Evolutionary conservation across 2,888 invertebrate species (phyloP).

Genomic region (Epinotia bilunana): DNA sequence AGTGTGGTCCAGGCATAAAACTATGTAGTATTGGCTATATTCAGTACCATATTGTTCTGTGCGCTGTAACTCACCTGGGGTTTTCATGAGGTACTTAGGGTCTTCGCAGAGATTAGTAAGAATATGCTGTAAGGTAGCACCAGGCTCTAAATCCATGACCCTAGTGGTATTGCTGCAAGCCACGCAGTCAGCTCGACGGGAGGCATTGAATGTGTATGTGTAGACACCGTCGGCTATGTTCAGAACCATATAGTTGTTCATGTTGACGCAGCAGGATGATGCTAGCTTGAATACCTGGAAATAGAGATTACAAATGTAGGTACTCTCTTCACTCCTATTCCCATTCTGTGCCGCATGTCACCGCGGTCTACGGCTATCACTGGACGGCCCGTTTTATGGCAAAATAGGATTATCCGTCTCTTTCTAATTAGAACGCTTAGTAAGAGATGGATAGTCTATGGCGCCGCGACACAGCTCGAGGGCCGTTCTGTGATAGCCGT

Average conservation of each 20-base stretch:
- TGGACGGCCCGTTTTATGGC: too few relatives aligned
- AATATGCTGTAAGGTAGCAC: slow-evolving; percentile 90
- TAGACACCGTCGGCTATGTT: slow-evolving; percentile 98
- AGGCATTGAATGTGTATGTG: slow-evolving; percentile 97
- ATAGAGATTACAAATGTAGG: neutral
- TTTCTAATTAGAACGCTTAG: too few relatives aligned
- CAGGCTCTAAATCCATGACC: slow-evolving; percentile 83
- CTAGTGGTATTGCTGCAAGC: slow-evolving; percentile 92
- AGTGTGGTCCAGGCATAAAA: too few relatives aligned
- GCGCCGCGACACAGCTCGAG: too few relatives aligned
- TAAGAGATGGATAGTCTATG: too few relatives aligned
- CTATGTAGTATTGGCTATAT: too few relatives aligned
- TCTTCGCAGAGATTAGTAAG: slow-evolving; percentile 92
- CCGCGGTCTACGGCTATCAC: too few relatives aligned
- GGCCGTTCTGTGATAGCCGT: too few relatives aligned
- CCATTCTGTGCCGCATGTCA: too few relatives aligned
- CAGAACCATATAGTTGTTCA: slow-evolving; percentile 98
- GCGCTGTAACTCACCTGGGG: slow-evolving; percentile 87
- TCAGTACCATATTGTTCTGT: neutral
- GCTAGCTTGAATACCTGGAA: slow-evolving; percentile 95
- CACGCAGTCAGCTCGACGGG: slow-evolving; percentile 93
- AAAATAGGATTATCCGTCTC: too few relatives aligned
- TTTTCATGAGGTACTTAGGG: slow-evolving; percentile 94
- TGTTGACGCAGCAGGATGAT: slow-evolving; percentile 93
- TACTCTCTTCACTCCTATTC: too few relatives aligned